Evolutionary conservation across 2,888 invertebrate genomes (phyloP).

Genomic region (Prionchulus punctatus): DNA sequence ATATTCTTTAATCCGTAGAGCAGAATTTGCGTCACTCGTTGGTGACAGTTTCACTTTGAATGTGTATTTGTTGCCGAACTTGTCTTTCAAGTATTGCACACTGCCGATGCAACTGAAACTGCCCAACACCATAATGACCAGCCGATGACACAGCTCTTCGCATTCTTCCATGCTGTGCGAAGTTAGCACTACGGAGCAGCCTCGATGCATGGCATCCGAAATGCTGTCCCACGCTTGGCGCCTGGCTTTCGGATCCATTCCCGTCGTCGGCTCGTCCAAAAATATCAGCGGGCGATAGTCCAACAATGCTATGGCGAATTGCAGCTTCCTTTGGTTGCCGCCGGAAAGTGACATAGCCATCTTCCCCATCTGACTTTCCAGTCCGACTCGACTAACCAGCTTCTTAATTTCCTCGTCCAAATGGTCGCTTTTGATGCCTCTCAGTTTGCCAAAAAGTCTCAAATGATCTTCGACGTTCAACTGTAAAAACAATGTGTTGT

Average conservation of each 20-base stretch:
- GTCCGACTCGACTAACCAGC: slow-evolving; percentile 52
- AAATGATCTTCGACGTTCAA: slow-evolving; percentile 65
- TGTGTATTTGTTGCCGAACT: slow-evolving; percentile 68
- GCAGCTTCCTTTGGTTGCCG: slow-evolving; percentile 66
- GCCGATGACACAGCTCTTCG: slow-evolving; percentile 63
- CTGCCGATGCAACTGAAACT: slow-evolving; percentile 66
- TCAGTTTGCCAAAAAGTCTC: slow-evolving; percentile 60
- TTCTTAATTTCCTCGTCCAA: slow-evolving; percentile 17
- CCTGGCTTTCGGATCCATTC: slow-evolving; percentile 72
- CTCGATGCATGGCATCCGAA: slow-evolving; percentile 16
- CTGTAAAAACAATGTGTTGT: slow-evolving; percentile 69
- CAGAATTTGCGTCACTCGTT: slow-evolving; percentile 11
- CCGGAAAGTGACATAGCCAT: slow-evolving; percentile 61
- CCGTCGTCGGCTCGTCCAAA: slow-evolving; percentile 66
- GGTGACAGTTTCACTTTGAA: slow-evolving; percentile 56
- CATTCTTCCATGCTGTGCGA: slow-evolving; percentile 85
- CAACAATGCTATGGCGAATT: slow-evolving; percentile 68
- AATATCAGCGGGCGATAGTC: slow-evolving; percentile 60
- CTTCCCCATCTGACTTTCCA: slow-evolving; percentile 61
- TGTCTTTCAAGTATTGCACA: slow-evolving; percentile 66
- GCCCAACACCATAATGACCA: slow-evolving; percentile 73
- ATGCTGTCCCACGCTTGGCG: slow-evolving; percentile 41
- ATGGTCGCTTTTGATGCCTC: slow-evolving; percentile 49
- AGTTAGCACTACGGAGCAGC: slow-evolving; percentile 46
- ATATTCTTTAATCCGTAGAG: slow-evolving; percentile 39